phyloP scores from a whole-genome alignment of 2,113 vertebrate species.

The Syngnathoides biaculeatus region DNA sequence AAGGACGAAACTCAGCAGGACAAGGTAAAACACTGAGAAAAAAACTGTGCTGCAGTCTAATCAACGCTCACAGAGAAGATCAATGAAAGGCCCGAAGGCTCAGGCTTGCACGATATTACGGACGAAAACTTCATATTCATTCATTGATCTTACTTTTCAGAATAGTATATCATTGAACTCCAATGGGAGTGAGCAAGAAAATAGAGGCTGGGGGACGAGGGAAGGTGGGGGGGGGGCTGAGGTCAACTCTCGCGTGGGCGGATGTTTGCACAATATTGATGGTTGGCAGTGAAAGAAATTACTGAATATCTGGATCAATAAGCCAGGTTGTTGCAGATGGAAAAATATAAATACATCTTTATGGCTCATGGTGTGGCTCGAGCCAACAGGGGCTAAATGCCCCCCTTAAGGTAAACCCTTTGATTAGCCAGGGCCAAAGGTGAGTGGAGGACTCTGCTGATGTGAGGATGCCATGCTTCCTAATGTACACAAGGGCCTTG shows the following conservation, averaged over 20 bases:
- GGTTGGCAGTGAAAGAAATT: constrained; percentile 91
- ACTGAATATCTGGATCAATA: constrained; percentile 99
- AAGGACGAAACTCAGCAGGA: constrained; percentile 60
- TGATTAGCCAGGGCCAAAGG: constrained; percentile 96
- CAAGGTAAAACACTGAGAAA: constrained; percentile 62
- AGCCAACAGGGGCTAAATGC: constrained; percentile 93
- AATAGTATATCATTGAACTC: constrained; percentile 97
- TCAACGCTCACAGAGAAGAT: constrained; percentile 70
- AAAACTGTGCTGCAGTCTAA: constrained; percentile 67
- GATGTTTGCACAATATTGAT: constrained; percentile 94
- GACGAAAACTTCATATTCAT: constrained; percentile 95
- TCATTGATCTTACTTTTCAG: constrained; percentile 96
- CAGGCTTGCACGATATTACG: constrained; percentile 86
- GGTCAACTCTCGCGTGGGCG: constrained; percentile 91
- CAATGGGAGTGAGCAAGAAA: constrained; percentile 86
- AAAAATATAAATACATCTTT: constrained; percentile 91
- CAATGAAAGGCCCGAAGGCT: constrained; percentile 78
- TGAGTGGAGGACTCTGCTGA: constrained; percentile 78
- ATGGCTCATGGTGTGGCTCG: constrained; percentile 82
- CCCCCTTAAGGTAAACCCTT: constrained; percentile 95
- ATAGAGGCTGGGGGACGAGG: constrained; percentile 78
- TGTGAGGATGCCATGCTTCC: constrained; percentile 78
- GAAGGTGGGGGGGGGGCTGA: constrained; percentile 60
- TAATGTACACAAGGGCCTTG: constrained; percentile 68
- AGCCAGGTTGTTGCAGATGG: constrained; percentile 88